phyloP scores from a whole-genome alignment of 2,113 vertebrate genomes.

The Uropsilus gracilis region DNA sequence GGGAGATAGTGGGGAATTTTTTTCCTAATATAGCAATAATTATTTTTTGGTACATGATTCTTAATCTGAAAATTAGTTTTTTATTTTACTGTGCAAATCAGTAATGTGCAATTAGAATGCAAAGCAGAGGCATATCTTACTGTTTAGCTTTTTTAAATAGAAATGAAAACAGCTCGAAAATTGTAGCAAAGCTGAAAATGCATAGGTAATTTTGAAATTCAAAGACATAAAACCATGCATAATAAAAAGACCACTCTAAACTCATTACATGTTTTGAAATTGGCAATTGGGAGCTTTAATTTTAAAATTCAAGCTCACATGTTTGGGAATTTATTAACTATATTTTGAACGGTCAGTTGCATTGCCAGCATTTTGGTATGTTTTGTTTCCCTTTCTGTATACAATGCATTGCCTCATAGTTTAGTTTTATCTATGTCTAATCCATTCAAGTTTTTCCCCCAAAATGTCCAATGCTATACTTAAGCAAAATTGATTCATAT shows the following conservation, averaged over 20 bases:
- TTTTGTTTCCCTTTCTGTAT: slow-evolving; percentile 69
- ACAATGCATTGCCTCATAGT: slow-evolving; percentile 71
- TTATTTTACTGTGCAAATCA: slow-evolving; percentile 87
- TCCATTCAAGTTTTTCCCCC: slow-evolving; percentile 71
- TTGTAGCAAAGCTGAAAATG: slow-evolving; percentile 86
- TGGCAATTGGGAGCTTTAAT: slow-evolving; percentile 77
- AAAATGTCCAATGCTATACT: slow-evolving; percentile 74
- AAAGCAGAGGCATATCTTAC: slow-evolving; percentile 83
- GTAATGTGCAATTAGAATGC: slow-evolving; percentile 87
- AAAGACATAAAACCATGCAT: slow-evolving; percentile 84
- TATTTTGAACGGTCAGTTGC: slow-evolving; percentile 40
- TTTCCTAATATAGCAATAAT: slow-evolving; percentile 82
- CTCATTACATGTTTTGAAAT: slow-evolving; percentile 77
- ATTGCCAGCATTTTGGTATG: background rate
- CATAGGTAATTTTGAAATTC: slow-evolving; percentile 85
- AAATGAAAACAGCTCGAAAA: slow-evolving; percentile 87
- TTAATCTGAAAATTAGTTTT: slow-evolving; percentile 87
- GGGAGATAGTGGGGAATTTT: slow-evolving; percentile 64
- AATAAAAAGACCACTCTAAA: slow-evolving; percentile 83
- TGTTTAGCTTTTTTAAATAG: slow-evolving; percentile 85
- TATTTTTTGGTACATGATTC: slow-evolving; percentile 84
- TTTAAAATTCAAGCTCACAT: slow-evolving; percentile 80
- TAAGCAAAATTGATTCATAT: slow-evolving; percentile 78
- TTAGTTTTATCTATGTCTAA: slow-evolving; percentile 81
- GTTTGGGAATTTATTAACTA: slow-evolving; percentile 77